These are phyloP conservation scores for Callopanchax toddi DNA, from an alignment of 2,113 vertebrate species.

Conservation along the genomic window DNA sequence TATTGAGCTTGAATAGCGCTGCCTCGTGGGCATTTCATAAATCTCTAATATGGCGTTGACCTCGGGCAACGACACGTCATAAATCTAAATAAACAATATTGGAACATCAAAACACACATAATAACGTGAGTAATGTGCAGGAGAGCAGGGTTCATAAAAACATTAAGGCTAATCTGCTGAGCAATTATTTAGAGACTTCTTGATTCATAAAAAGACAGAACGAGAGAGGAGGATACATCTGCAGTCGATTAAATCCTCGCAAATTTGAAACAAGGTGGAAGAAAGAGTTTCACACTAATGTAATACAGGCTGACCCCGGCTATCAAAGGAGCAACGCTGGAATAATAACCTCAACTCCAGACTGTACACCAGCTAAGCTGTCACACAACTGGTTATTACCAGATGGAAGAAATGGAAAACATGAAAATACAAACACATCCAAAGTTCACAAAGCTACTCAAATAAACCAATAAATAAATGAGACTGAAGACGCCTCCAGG, in stretches of 20 bases:
- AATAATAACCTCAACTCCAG: slow-evolving; percentile 53
- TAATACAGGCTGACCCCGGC: slow-evolving; percentile 49
- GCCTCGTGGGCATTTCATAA: slow-evolving; percentile 78
- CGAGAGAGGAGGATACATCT: slow-evolving; percentile 74
- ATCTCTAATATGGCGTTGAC: slow-evolving; percentile 77
- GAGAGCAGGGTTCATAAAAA: slow-evolving; percentile 59
- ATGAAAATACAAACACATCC: slow-evolving; percentile 58
- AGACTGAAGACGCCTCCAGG: slow-evolving; percentile 62
- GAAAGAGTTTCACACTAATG: slow-evolving; percentile 65
- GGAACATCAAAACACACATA: slow-evolving; percentile 68
- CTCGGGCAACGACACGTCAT: slow-evolving; percentile 76
- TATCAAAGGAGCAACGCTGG: slow-evolving; percentile 49
- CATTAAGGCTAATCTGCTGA: slow-evolving; percentile 62
- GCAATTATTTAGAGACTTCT: slow-evolving; percentile 76
- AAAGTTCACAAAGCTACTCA: slow-evolving; percentile 69
- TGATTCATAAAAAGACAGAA: slow-evolving; percentile 66
- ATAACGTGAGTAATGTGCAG: slow-evolving; percentile 62
- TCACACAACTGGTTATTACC: slow-evolving; percentile 37
- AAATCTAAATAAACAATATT: slow-evolving; percentile 78
- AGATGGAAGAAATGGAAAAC: slow-evolving; percentile 65
- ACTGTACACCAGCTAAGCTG: slow-evolving; percentile 37
- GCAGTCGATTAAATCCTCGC: slow-evolving; percentile 66
- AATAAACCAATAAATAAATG: slow-evolving; percentile 75
- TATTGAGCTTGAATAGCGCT: slow-evolving; percentile 69
- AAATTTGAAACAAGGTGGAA: slow-evolving; percentile 72